These are phyloP conservation scores for Subanguina moxae DNA, from an alignment of 1,140 invertebrate species.

Conservation along the genomic window DNA sequence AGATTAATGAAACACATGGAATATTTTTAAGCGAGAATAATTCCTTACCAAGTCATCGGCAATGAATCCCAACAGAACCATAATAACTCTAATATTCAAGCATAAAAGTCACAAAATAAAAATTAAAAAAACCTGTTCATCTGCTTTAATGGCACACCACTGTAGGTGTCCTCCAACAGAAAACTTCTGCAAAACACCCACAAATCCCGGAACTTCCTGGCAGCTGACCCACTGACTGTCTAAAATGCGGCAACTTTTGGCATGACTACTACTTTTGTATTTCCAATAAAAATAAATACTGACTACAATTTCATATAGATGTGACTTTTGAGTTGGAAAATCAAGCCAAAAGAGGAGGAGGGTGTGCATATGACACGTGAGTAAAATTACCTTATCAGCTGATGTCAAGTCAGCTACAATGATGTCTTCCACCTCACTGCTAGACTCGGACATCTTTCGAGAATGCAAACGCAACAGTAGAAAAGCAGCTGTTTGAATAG, in stretches of 20 bases:
- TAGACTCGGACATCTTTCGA: conserved; percentile 34
- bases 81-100: conserved; percentile 40
- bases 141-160: conserved; percentile 39
- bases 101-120: conserved; percentile 2
- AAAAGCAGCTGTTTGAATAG: conserved; percentile 32
- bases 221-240: conserved; percentile 38
- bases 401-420: conserved; percentile 52
- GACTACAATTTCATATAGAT: conserved; percentile 7
- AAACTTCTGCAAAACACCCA: conserved; percentile 45
- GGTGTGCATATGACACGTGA: no score
- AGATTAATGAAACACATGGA: no score
- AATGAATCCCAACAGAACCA: conserved; percentile 55
- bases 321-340: no score
- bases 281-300: conserved; percentile 1
- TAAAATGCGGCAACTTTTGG: conserved; percentile 22
- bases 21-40: no score
- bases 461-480: conserved; percentile 53
- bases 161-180: conserved; percentile 31
- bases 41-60: conserved; percentile 41
- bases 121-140: conserved; percentile 44
- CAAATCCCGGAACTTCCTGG: conserved; percentile 48
- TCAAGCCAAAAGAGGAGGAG: no score
- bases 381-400: conserved; percentile 36
- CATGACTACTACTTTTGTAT: not conserved
- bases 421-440: conserved; percentile 56